Evolutionary conservation across 2,113 vertebrate species (phyloP).

Genomic region (Sphaerodactylus townsendi): DNA sequence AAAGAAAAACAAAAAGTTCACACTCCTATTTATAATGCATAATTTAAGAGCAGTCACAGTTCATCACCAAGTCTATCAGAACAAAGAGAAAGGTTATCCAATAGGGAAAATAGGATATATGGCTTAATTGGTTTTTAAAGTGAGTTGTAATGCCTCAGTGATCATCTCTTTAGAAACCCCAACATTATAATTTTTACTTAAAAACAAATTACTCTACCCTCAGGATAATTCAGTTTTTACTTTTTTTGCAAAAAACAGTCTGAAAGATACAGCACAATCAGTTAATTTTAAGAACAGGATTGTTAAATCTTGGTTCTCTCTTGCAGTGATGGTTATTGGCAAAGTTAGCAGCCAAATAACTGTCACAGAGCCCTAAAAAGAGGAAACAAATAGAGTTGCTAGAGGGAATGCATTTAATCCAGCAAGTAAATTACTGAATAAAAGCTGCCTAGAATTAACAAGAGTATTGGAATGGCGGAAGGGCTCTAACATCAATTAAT

Average conservation of each 20-base stretch:
- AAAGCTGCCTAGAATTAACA: background rate
- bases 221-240: constrained; percentile 29
- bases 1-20: background rate
- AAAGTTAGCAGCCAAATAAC: constrained; percentile 39
- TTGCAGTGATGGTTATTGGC: constrained; percentile 40
- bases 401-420: constrained; percentile 36
- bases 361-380: constrained; percentile 11
- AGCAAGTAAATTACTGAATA: constrained; percentile 12
- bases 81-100: background rate
- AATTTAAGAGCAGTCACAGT: background rate
- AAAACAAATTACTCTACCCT: constrained; percentile 29
- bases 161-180: constrained; percentile 4
- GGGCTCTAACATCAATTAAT: constrained; percentile 13
- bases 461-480: background rate
- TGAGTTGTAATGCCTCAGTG: constrained; percentile 9
- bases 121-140: constrained; percentile 37
- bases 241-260: constrained; percentile 32
- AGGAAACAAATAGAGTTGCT: constrained; percentile 36
- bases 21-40: background rate
- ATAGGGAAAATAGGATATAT: background rate
- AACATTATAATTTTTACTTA: constrained; percentile 25
- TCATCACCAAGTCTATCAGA: background rate
- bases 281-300: constrained; percentile 42
- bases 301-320: constrained; percentile 41
- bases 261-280: constrained; percentile 31